Base-by-base conservation (phyloP, 53 echinoderm and acorn worm genomes). In the Luidia sarsii region DNA sequence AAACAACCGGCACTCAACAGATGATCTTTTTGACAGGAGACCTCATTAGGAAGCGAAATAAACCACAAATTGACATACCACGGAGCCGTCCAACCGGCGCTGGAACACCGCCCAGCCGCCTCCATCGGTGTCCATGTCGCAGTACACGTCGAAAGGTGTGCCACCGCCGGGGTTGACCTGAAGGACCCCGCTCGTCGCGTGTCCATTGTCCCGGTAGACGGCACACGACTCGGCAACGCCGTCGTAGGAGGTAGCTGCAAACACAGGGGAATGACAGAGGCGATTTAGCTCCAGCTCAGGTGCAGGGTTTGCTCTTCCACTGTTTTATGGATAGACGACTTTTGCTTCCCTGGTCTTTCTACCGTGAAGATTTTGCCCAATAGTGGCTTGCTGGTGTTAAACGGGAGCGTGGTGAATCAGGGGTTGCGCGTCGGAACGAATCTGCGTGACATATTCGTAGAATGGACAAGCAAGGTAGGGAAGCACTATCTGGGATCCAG, bases 71-170 rank as follows among this genome's bases (percentile, higher is more conserved):
- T 18, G 16, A 35, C 63, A 2, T 70, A 70, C 70, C 34, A 57
- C 74, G 38, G 92, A 91, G 8, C 92, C 92, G 27, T 91, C 92
- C 28, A 31, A 67, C 11, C 92, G 88, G 79, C 82, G 77, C 75
- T 89, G 92, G 57, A 92, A 75, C 19, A 92, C 32, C 14, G 89
- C 89, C 92, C 92, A 92, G 4, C 92, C 92, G 23, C 92, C 92
- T 24, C 89, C 92, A 36, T 92, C 86, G 2, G 81, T 89, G 45
- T 72, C 85, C 92, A 92, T 89, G 57, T 92, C 92, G 39, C 92
- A 92, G 75, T 85, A 89, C 49, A 89, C 92, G 54, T 92, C 89
- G 33, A 89, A 85, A 23, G 80, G 68, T 9, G 79, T 82, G 14
- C 63, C 48, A 16, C 86, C 74, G 13, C 67, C 85, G 0, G 92